phyloP scores from a whole-genome alignment of 1,140 invertebrate species.

The Globodera rostochiensis region DNA sequence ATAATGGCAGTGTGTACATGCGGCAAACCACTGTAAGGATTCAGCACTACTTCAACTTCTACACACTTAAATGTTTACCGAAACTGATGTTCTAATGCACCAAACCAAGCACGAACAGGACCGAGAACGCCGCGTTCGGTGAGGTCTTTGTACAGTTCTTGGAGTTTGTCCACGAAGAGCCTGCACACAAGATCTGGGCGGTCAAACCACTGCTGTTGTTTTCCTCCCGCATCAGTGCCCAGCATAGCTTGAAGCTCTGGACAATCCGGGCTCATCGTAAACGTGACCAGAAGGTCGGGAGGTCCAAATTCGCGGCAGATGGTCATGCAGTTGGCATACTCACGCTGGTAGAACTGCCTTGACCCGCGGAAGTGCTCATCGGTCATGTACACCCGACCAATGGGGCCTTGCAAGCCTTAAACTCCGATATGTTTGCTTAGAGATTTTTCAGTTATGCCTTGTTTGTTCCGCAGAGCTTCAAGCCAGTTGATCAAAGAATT shows the following conservation, averaged over 20 bases:
- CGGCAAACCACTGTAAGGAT: background rate
- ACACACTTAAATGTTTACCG: too few relatives aligned
- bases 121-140: background rate
- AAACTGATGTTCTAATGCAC: too few relatives aligned
- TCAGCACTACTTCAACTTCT: too few relatives aligned
- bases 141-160: background rate
- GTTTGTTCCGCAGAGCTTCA: background rate
- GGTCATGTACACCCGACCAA: background rate
- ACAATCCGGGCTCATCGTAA: background rate
- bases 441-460: too few relatives aligned
- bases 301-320: background rate
- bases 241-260: background rate
- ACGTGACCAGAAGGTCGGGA: background rate
- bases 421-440: too few relatives aligned
- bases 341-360: background rate
- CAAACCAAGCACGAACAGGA: background rate
- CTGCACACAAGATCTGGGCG: background rate
- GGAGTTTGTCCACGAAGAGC: background rate
- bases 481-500: background rate
- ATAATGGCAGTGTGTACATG: background rate
- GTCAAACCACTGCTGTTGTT: background rate
- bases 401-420: background rate
- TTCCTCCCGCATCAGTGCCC: background rate
- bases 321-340: background rate
- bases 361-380: constrained; percentile 3